Percentiles rank a stretch among this genome's conserved stretches.
Conservation (phyloP, 1,140 invertebrate species). For the Dermatophagoides farinae region DNA sequence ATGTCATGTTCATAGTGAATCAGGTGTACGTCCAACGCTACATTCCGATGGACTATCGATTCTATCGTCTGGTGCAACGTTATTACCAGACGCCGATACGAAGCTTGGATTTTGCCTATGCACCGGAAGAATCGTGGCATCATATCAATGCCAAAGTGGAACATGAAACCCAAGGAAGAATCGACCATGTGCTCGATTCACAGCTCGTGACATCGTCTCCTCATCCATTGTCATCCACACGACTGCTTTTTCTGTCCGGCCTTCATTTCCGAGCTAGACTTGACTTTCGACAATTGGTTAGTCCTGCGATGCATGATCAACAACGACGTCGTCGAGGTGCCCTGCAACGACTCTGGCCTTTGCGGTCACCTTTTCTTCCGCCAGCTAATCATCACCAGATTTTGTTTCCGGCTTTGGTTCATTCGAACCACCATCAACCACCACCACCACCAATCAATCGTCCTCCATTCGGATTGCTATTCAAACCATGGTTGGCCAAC, state of each 20-base stretch:
- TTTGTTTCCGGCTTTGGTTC: too few species aligned
- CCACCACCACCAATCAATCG: neutral
- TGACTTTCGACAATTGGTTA: conserved; percentile 13
- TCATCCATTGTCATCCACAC: neutral
- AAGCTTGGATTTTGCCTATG: conserved; percentile 20
- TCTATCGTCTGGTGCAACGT: conserved; percentile 19
- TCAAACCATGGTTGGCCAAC: too few species aligned
- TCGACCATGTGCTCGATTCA: conserved; percentile 23
- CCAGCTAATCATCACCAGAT: too few species aligned
- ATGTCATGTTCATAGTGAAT: conserved; percentile 7
- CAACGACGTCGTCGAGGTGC: too few species aligned
- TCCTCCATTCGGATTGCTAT: neutral
- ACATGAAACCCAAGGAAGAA: conserved; percentile 24
- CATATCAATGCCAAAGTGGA: conserved; percentile 27
- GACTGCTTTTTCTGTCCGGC: conserved; percentile 18
- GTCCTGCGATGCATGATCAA: neutral
- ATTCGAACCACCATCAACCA: too few species aligned
- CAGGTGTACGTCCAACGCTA: conserved; percentile 22
- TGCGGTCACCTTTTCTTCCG: too few species aligned
- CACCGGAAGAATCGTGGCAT: conserved; percentile 20
- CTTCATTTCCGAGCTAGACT: conserved; percentile 19
- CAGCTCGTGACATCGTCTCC: neutral
- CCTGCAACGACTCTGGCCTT: too few species aligned
- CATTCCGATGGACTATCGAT: conserved; percentile 20
- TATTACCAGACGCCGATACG: conserved; percentile 22